Base-by-base conservation (phyloP, 2,113 vertebrate species). In the Pycnonotus jocosus region DNA sequence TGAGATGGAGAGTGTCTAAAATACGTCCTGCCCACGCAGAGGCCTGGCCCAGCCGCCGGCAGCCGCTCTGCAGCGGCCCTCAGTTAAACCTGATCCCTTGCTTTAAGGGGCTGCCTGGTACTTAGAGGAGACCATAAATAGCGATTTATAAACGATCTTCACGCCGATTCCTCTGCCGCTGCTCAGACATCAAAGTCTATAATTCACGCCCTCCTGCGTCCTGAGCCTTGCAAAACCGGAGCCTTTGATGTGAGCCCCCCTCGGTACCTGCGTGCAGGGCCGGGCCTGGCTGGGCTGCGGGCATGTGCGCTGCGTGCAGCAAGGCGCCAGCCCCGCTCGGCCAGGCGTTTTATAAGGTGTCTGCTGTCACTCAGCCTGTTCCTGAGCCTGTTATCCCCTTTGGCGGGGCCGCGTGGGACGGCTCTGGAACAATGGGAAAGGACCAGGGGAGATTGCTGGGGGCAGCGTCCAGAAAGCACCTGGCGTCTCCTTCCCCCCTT, bases 121-220 rank as follows among this genome's bases (percentile, higher is more conserved):
- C 95, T 97, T 97, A 94, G 94, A 90, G 92, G 85, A 90, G 95
- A 96, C 96, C 21, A 74, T 97, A 97, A 97, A 97, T 93, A 81
- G 95, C 74, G 2, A 86, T 96, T 96, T 96, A 95, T 94, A 97
- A 97, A 96, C 37, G 77, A 95, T 96, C 95, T 96, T 97, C 95
- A 90, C 93, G 10, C 96, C 78, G 88, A 96, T 95, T 73, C 91
- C 84, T 90, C 90, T 74, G 91, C 87, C 15, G 56, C 92, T 70
- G 82, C 94, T 88, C 91, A 96, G 92, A 97, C 97, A 96, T 96
- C 96, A 97, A 97, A 97, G 96, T 91, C 96, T 95, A 95, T 97
- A 96, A 97, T 97, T 97, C 97, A 95, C 97, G 93, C 96, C 95
- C 96, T 97, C 95, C 95, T 6, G 90, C 92, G 77, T 95, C 93